Evolutionary conservation across 2,113 vertebrate genomes (phyloP).

Genomic region (Zosterops lateralis): DNA sequence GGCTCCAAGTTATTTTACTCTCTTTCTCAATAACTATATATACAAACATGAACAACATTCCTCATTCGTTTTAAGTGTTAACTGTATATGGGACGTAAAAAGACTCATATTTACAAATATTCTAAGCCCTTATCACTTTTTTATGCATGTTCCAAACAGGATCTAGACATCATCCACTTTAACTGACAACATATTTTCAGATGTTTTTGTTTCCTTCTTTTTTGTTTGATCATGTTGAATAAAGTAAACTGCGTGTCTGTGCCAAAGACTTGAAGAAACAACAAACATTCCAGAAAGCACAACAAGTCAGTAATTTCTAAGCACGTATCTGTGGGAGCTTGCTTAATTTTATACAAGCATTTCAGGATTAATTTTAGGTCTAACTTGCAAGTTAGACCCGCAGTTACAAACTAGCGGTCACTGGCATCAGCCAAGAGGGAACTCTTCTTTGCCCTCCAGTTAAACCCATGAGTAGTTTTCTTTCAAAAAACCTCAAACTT

Average conservation of each 20-base stretch:
- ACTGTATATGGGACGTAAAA: not conserved
- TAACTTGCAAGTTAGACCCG: not conserved
- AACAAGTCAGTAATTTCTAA: not conserved
- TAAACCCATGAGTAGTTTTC: rapidly evolving
- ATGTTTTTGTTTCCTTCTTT: not conserved
- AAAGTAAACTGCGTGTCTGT: not conserved
- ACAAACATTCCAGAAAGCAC: not conserved
- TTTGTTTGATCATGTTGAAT: not conserved
- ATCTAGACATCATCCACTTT: not conserved
- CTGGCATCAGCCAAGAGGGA: not conserved
- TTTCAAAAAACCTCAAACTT: not conserved
- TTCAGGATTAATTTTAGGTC: not conserved
- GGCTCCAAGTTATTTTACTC: not conserved
- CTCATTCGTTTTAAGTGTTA: not conserved
- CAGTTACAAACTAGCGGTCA: not conserved
- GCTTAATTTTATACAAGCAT: not conserved
- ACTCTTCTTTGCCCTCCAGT: not conserved
- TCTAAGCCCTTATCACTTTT: not conserved
- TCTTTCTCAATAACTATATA: not conserved
- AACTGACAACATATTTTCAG: not conserved
- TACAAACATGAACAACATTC: not conserved
- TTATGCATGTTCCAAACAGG: not conserved
- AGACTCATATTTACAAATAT: not conserved
- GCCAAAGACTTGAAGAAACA: not conserved
- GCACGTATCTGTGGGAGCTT: rapidly evolving